Evolutionary conservation across 2,888 invertebrate species (phyloP).

Genomic region (Tryphoninae sp.): DNA sequence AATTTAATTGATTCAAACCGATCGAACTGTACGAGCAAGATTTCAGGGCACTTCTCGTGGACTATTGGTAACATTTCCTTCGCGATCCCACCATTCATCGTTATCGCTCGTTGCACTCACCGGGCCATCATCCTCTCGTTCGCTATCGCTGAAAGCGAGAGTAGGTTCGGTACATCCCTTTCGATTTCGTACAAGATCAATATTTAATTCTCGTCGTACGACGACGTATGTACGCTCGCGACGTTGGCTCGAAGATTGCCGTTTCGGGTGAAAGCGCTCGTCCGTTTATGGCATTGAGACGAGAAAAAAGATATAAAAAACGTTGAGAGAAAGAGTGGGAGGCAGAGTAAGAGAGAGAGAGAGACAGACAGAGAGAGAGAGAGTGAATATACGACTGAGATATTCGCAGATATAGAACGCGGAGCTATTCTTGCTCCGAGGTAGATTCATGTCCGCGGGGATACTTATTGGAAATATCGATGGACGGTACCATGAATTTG

Average conservation of each 20-base stretch:
- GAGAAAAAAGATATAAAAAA: slow-evolving; percentile 28
- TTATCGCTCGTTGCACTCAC: slow-evolving; percentile 66
- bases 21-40: not conserved
- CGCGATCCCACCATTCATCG: slow-evolving; percentile 16
- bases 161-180: slow-evolving; percentile 51
- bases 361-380: not conserved
- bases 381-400: slow-evolving; percentile 27
- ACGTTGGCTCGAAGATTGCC: slow-evolving; percentile 21
- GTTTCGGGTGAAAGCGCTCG: slow-evolving; percentile 15
- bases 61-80: slow-evolving; percentile 4
- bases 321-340: not conserved
- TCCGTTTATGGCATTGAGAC: slow-evolving; percentile 31
- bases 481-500: slow-evolving; percentile 51
- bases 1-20: not conserved
- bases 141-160: slow-evolving; percentile 63
- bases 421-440: not conserved
- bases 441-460: slow-evolving; percentile 8
- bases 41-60: not conserved
- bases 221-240: slow-evolving; percentile 31
- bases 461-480: slow-evolving; percentile 55
- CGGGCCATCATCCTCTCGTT: slow-evolving; percentile 48
- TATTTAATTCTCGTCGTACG: slow-evolving; percentile 63
- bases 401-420: slow-evolving; percentile 1
- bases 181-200: slow-evolving; percentile 64
- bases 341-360: not conserved